These are phyloP conservation scores for Gadopsis bispinosus DNA, from an alignment of 2,797 vertebrate genomes.

Conservation along the genomic window DNA sequence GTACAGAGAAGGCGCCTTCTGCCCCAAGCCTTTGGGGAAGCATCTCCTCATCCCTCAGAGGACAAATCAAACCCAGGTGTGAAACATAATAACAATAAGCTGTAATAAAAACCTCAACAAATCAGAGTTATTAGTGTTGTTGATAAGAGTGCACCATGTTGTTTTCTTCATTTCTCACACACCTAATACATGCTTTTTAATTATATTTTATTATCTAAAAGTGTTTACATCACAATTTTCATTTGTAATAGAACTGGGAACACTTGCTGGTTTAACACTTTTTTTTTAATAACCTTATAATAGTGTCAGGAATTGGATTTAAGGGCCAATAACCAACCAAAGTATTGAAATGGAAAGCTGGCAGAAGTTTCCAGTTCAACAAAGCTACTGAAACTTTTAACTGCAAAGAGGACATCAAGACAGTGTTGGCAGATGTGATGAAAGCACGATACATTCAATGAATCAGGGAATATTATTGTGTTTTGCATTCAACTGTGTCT, in stretches of 20 bases:
- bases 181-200: not conserved
- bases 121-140: not conserved
- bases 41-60: conserved; percentile 76
- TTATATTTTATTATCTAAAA: not conserved
- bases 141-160: not conserved
- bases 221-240: not conserved
- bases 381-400: not conserved
- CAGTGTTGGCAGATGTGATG: not conserved
- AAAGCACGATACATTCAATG: not conserved
- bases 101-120: conserved; percentile 15
- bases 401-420: not conserved
- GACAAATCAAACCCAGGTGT: conserved; percentile 51
- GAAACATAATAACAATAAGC: conserved; percentile 26
- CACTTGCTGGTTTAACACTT: not conserved
- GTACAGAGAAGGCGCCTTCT: conserved; percentile 85
- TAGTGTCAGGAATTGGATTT: conserved; percentile 4
- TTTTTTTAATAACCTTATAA: not conserved
- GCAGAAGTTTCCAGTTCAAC: not conserved
- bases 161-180: not conserved
- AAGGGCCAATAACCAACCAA: not conserved
- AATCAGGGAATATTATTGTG: not conserved
- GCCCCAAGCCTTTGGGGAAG: conserved; percentile 81
- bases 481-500: no score
- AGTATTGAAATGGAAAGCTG: not conserved
- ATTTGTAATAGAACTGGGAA: not conserved